phyloP scores from a whole-genome alignment of 2,888 invertebrate species.

The Himalopsyche tibetana region DNA sequence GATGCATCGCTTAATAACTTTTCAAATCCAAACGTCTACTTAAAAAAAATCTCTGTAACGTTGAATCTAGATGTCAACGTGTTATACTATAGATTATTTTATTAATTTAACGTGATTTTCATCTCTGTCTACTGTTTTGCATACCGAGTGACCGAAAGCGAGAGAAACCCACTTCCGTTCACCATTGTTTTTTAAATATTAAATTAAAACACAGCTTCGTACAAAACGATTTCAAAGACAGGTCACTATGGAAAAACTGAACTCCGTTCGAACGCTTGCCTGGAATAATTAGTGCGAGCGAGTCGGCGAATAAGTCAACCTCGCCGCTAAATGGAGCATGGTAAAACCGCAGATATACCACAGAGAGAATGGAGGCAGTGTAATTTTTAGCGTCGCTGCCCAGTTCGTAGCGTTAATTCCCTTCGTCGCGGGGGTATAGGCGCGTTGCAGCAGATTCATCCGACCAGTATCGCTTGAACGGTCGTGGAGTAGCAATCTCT shows the following conservation, averaged over 20 bases:
- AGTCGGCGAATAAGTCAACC: constrained; percentile 68
- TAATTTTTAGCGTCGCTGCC: constrained; percentile 74
- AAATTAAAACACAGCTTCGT: constrained; percentile 55
- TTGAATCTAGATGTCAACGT: neutral
- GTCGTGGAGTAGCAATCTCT: constrained; percentile 65
- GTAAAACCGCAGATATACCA: constrained; percentile 79
- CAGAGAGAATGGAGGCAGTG: constrained; percentile 71
- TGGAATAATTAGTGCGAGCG: constrained; percentile 68
- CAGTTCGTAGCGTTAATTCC: constrained; percentile 54
- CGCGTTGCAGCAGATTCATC: constrained; percentile 67
- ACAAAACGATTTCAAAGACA: constrained; percentile 3
- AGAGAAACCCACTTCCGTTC: constrained; percentile 42
- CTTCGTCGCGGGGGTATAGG: constrained; percentile 65
- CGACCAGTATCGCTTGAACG: constrained; percentile 65
- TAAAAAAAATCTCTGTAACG: neutral
- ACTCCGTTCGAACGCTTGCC: constrained; percentile 70
- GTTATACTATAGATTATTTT: neutral
- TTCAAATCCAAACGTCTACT: neutral
- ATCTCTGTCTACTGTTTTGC: constrained; percentile 32
- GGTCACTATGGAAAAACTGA: constrained; percentile 66
- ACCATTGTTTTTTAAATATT: constrained; percentile 55
- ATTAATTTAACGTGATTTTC: constrained; percentile 4
- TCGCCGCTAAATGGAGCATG: constrained; percentile 76
- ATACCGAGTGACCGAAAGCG: constrained; percentile 28
- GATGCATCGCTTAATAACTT: neutral